Conservation (phyloP, 2,113 vertebrate species). For the Chauna torquata region DNA sequence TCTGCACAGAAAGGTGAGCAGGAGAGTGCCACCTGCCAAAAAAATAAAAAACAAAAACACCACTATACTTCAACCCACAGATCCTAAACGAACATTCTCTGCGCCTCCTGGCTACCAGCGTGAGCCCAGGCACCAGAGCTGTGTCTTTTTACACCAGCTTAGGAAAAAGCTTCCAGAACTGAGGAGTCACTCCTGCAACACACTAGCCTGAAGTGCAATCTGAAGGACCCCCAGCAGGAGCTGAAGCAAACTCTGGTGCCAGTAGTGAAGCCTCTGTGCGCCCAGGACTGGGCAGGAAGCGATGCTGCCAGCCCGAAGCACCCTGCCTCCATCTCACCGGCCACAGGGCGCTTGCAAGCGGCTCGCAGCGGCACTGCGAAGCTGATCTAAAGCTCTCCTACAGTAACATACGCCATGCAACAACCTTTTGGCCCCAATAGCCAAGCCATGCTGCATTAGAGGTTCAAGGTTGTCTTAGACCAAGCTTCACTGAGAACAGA, state of each 20-base stretch:
- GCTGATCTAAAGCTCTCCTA: rapidly evolving
- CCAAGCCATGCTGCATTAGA: rapidly evolving
- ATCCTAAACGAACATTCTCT: not conserved
- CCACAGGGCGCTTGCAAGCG: rapidly evolving
- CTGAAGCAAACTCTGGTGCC: rapidly evolving
- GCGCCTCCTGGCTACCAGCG: rapidly evolving
- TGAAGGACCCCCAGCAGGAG: not conserved
- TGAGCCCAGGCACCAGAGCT: rapidly evolving
- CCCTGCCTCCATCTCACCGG: rapidly evolving
- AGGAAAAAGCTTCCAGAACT: rapidly evolving
- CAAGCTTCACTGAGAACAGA: not conserved
- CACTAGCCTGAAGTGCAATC: rapidly evolving
- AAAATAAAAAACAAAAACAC: rapidly evolving
- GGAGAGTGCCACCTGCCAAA: not conserved
- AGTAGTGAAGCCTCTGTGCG: rapidly evolving
- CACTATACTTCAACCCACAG: not conserved
- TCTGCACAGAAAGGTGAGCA: not conserved
- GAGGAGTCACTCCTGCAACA: not conserved
- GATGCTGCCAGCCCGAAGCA: not conserved
- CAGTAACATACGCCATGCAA: rapidly evolving
- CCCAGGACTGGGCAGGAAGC: rapidly evolving
- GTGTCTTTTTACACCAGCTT: rapidly evolving
- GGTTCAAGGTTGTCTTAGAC: not conserved
- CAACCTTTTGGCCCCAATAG: not conserved
- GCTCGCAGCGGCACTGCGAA: not conserved